These are phyloP conservation scores for Mactromeris polynyma DNA, from an alignment of 2,888 invertebrate genomes.

Conservation along the genomic window DNA sequence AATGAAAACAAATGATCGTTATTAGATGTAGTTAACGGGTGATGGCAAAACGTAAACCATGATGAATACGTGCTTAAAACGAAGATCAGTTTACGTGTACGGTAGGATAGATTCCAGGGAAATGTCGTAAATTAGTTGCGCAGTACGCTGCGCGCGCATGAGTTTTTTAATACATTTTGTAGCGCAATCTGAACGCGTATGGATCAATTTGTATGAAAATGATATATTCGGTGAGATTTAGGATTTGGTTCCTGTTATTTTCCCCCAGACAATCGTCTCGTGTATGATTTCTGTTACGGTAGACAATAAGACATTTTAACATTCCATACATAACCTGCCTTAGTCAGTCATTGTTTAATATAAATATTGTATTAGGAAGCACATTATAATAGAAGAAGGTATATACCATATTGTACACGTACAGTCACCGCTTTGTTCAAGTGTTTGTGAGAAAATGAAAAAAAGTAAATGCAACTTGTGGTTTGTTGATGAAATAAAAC, in stretches of 20 bases:
- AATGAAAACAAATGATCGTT: slow-evolving; percentile 58
- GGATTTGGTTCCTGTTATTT: neutral
- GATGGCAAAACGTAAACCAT: slow-evolving; percentile 36
- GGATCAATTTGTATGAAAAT: neutral
- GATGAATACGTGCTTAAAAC: slow-evolving; percentile 39
- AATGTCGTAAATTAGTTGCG: slow-evolving; percentile 11
- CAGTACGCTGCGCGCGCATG: neutral
- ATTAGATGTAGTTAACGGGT: slow-evolving; percentile 35
- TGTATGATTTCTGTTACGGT: neutral
- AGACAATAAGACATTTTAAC: neutral
- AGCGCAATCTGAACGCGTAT: neutral
- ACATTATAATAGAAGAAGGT: too few relatives aligned
- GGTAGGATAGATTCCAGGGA: neutral
- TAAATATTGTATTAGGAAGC: neutral
- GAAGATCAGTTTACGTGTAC: slow-evolving; percentile 18
- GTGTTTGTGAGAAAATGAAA: too few relatives aligned
- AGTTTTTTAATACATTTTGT: neutral
- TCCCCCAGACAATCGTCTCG: neutral
- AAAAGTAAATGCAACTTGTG: too few relatives aligned
- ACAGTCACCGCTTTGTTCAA: too few relatives aligned
- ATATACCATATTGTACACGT: too few relatives aligned
- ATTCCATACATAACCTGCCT: neutral
- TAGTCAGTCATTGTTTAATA: neutral
- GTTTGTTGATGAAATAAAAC: too few relatives aligned
- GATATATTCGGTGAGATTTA: neutral